Conservation (phyloP, 2,113 vertebrate species). For the Sisor rabdophorus region DNA sequence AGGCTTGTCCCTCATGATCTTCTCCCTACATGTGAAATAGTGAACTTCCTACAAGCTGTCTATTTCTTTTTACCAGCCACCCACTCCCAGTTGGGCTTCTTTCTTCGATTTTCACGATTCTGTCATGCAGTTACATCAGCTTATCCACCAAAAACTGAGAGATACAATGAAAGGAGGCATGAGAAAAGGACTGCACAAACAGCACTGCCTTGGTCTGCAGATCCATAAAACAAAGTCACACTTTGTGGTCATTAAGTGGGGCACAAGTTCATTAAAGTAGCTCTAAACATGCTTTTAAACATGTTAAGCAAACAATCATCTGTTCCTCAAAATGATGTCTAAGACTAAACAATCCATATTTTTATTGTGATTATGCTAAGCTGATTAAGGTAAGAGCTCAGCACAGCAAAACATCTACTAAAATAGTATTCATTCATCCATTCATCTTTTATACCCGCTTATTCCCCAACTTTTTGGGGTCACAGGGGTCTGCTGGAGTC, state of each 20-base stretch:
- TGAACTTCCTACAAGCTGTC: constrained; percentile 45
- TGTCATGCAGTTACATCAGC: constrained; percentile 51
- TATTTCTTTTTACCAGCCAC: constrained; percentile 24
- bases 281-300: constrained; percentile 13
- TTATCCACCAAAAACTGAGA: constrained; percentile 41
- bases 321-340: constrained; percentile 6
- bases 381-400: neutral
- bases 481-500: too few relatives aligned
- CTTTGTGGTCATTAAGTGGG: constrained; percentile 30
- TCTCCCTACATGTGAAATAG: constrained; percentile 27
- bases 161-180: constrained; percentile 18
- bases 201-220: constrained; percentile 7
- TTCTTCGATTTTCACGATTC: constrained; percentile 44
- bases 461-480: too few relatives aligned
- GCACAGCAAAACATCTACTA: too few relatives aligned
- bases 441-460: too few relatives aligned
- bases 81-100: constrained; percentile 35
- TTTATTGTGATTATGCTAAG: too few relatives aligned
- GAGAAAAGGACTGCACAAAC: constrained; percentile 18
- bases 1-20: constrained; percentile 23
- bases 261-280: constrained; percentile 30
- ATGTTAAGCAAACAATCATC: neutral
- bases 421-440: too few relatives aligned
- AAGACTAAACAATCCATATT: constrained; percentile 1
- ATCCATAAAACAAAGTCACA: constrained; percentile 29